A percentile compares a stretch with the other conserved stretches of the same genome.
phyloP scores from a whole-genome alignment of 2,888 invertebrate species.

The Priocnemis perturbator region DNA sequence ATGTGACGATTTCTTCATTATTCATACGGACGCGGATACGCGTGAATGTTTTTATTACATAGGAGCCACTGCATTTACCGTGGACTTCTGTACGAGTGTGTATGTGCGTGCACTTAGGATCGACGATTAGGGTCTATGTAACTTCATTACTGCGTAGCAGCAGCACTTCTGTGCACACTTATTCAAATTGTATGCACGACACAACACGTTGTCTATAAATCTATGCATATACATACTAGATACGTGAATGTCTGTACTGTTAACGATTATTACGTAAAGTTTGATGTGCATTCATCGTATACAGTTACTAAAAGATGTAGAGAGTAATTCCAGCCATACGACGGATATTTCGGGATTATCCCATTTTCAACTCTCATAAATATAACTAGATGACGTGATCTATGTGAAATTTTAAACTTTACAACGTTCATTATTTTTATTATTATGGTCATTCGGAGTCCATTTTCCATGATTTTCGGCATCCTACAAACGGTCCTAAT shows the following conservation, averaged over 20 bases:
- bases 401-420: too few species aligned
- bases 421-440: too few species aligned
- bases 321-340: too few species aligned
- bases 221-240: too few species aligned
- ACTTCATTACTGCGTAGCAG: not conserved
- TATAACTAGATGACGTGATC: too few species aligned
- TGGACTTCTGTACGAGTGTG: slow-evolving; percentile 24
- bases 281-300: slow-evolving; percentile 47
- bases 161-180: not conserved
- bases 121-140: slow-evolving; percentile 25
- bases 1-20: not conserved
- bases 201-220: too few species aligned
- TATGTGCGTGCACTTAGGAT: slow-evolving; percentile 42
- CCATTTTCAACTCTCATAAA: too few species aligned
- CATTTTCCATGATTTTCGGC: too few species aligned
- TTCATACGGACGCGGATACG: not conserved
- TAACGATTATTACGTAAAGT: slow-evolving; percentile 49
- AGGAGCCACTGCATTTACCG: slow-evolving; percentile 4
- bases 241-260: slow-evolving; percentile 46
- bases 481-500: too few species aligned
- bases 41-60: not conserved
- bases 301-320: not conserved
- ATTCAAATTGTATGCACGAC: not conserved
- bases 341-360: slow-evolving; percentile 38
- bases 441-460: too few species aligned